Evolutionary conservation across 2,113 vertebrate species (phyloP), one percentile per base, ranked within the genome.

Genomic region (Rhipidura dahli): DNA sequence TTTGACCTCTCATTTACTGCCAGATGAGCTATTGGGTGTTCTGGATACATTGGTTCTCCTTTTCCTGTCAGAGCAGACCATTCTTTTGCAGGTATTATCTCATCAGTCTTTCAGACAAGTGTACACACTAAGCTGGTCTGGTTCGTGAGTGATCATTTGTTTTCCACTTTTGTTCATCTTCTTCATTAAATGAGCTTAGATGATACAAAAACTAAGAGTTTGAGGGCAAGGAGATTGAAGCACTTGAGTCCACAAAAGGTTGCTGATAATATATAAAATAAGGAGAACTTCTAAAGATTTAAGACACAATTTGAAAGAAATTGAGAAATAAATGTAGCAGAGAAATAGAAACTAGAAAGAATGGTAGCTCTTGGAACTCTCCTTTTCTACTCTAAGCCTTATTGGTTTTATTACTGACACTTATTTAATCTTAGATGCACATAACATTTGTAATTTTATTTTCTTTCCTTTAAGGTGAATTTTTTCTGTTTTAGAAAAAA

Each of bases 51-150:
- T 71, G 95, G 90, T 92, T 94, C 96, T 95, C 91, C 94, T 96
- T 97, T 96, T 97, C 88, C 96, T 94, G 93, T 96, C 96, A 97
- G 85, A 78, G 71, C 63, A 92, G 75, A 64, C 89, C 90, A 94
- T 96, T 96, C 92, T 92, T 97, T 97, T 97, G 94, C 95, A 95
- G 88, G 89, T 97, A 97, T 97, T 96, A 93, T 97, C 96, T 97
- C 94, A 94, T 97, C 92, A 90, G 93, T 96, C 90, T 96, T 96
- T 85, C 64, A 93, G 93, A 94, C 90, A 96, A 94, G 63, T 2
- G 44, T 44, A 63, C 66, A 42, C 68, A 33, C 76, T 90, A 53
- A 87, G 30, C 57, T 87, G 39, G 22, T 64, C 89, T 87, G 83
- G 47, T 44, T 93, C 82, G 50, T n/a, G 57, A 91, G 39, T 21